Conservation (phyloP, 1,140 invertebrate species). For the Cotesia typhae region DNA sequence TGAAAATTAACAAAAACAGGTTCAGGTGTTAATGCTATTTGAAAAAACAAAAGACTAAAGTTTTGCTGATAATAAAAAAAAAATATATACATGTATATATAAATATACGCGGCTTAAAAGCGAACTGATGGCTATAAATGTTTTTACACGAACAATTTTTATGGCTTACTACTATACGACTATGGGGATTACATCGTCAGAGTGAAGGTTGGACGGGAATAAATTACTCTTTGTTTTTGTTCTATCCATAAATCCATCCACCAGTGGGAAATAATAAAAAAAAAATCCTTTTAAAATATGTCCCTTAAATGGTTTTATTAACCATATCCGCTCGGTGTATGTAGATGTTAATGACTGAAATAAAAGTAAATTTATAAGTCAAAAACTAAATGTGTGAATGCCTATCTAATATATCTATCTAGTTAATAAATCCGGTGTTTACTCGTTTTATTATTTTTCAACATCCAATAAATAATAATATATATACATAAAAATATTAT, state of each 20-base stretch:
- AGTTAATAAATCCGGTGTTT: no score
- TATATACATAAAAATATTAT: no score
- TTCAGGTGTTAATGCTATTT: no score
- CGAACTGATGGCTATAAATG: conserved; percentile 9
- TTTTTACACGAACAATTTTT: conserved; percentile 23
- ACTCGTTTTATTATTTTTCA: no score
- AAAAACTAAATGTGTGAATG: no score
- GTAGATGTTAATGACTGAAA: no score
- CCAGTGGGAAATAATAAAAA: conserved; percentile 1
- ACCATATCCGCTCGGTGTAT: no score
- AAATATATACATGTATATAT: neutral
- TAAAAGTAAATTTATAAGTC: no score
- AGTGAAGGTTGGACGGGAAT: neutral
- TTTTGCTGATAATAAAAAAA: neutral
- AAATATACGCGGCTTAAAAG: conserved; percentile 5
- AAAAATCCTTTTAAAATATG: neutral
- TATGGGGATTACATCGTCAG: conserved; percentile 12
- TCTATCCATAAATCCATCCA: conserved; percentile 18
- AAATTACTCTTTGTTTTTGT: conserved; percentile 3
- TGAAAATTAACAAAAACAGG: no score
- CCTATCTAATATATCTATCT: no score
- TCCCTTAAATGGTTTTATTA: no score
- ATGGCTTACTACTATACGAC: neutral
- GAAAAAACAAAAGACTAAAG: neutral
- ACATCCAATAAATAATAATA: no score